Evolutionary conservation across 2,888 invertebrate genomes (phyloP).

Genomic region (Drosophila subsilvestris): DNA sequence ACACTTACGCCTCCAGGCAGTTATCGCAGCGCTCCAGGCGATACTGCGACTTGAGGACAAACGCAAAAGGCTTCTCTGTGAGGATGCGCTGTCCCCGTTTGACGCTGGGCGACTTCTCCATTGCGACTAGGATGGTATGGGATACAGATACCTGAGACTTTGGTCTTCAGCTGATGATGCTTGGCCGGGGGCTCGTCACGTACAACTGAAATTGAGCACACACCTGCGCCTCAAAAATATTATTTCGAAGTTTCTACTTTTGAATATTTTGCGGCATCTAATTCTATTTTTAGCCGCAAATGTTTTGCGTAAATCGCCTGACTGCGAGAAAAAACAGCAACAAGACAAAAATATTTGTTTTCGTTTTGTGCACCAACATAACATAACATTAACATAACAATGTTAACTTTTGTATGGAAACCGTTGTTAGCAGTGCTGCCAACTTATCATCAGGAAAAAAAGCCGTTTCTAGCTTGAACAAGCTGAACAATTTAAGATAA

Average conservation of each 20-base stretch:
- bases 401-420: too few species aligned
- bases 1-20: constrained; percentile 89
- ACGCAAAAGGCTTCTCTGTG: constrained; percentile 90
- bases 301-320: constrained; percentile 49
- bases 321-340: constrained; percentile 25
- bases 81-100: constrained; percentile 88
- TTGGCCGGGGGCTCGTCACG: constrained; percentile 39
- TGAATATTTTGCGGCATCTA: constrained; percentile 70
- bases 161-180: constrained; percentile 10
- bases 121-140: constrained; percentile 1
- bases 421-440: too few species aligned
- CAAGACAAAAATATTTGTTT: constrained; percentile 8
- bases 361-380: constrained; percentile 5
- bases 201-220: constrained; percentile 39
- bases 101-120: constrained; percentile 23
- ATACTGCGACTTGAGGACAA: constrained; percentile 89
- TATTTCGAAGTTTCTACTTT: constrained; percentile 52
- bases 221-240: constrained; percentile 54
- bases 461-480: too few species aligned
- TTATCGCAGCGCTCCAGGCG: constrained; percentile 90
- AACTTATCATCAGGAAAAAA: too few species aligned
- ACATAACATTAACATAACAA: too few species aligned
- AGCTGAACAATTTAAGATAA: too few species aligned
- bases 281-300: constrained; percentile 59
- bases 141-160: neutral